Conservation (phyloP, 1,140 invertebrate species). For the Dysdera silvatica region DNA sequence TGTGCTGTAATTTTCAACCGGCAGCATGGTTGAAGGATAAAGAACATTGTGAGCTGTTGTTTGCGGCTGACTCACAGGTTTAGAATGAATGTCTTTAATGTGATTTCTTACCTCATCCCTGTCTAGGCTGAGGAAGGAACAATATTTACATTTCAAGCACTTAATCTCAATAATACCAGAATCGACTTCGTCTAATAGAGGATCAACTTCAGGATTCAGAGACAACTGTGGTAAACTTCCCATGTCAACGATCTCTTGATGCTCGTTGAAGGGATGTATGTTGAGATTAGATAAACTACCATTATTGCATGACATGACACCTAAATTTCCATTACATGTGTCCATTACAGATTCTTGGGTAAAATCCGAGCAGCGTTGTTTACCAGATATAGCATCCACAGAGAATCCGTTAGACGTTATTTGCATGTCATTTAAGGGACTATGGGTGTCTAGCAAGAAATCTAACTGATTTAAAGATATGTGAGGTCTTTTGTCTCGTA, state of each 20-base stretch:
- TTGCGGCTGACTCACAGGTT: background rate
- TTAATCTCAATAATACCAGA: conserved; percentile 15
- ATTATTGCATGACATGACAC: background rate
- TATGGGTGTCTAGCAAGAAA: conserved; percentile 15
- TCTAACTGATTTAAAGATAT: conserved; percentile 25
- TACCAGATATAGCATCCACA: background rate
- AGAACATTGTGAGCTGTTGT: too few species aligned
- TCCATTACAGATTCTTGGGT: too few species aligned
- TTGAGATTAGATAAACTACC: background rate
- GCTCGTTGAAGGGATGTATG: conserved; percentile 21
- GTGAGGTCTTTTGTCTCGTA: conserved; percentile 26
- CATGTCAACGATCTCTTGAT: background rate
- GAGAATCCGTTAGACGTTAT: conserved; percentile 11
- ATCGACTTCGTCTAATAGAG: conserved; percentile 10
- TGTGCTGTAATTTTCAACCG: too few species aligned
- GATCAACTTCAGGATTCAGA: conserved; percentile 1
- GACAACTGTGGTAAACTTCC: background rate
- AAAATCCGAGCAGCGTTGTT: background rate
- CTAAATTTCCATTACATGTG: background rate
- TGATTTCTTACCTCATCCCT: conserved; percentile 23
- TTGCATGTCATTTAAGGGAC: conserved; percentile 11
- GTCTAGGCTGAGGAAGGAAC: conserved; percentile 25
- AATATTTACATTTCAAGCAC: conserved; percentile 31
- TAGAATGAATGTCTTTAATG: conserved; percentile 26
- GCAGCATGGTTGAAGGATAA: too few species aligned